Base-by-base conservation (phyloP, 2,888 invertebrate species). In the Mechanitis messenoides region DNA sequence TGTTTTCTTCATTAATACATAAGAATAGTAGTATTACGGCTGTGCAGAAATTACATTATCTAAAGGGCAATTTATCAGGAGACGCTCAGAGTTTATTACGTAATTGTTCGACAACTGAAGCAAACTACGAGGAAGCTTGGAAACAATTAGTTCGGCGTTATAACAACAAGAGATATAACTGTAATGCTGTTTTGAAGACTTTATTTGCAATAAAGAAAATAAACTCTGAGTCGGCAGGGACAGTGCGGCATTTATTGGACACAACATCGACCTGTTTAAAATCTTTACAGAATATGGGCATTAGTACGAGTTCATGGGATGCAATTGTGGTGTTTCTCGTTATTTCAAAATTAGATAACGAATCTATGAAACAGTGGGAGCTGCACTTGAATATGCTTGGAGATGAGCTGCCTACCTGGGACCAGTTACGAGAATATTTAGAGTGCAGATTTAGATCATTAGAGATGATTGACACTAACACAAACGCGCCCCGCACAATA, bases 71-170 rank as follows among this genome's bases (percentile, higher is more conserved):
- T 62, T 55, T 70, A 7, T 50, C 56, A 0, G 66, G 69, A 7
- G 70, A 69, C 56, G 38, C 65, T 38, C 20, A 20, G 20, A 20
- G 1, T 20, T 20, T 20, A 20, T 20, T 20, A 20, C 20, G 20
- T 20, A 20, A 20, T 20, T 20, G 0, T 20, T 20, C 20, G 20
- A 20, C 20, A 20, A 20, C 20, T 20, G 68, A 64, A 3, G 28
- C 56, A 4, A 72, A 72, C 45, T 72, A 71, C 42, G 35, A 53
- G 3, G 67, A 67, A 33, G 67, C 69, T 0, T 72, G 70, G 71
- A 53, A 58, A 6, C 60, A 60, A 61, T 57, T 72, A 46, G 55
- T 38, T 2, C 33, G 59, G n/a, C 63, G 71, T 3, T 72, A 71
- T 33, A 58, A 62, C 53, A 72, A 72, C 45, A 69, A 69, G 45